Evolutionary conservation across 2,888 invertebrate species (phyloP).

Genomic region (Margaritifera margaritifera): DNA sequence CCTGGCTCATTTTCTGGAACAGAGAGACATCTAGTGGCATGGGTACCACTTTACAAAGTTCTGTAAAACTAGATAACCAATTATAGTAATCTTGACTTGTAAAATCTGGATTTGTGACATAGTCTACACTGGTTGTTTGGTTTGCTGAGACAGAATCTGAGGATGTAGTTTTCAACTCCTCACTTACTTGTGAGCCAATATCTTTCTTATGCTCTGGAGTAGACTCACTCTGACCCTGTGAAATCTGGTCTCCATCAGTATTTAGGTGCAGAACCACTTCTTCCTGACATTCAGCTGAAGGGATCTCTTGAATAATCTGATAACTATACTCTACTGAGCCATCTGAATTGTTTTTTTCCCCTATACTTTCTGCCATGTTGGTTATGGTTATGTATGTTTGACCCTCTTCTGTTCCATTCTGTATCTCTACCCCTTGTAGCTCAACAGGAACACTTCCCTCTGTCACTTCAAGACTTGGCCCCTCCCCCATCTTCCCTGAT

Average conservation of each 20-base stretch:
- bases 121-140: constrained; percentile 39
- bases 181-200: neutral
- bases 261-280: constrained; percentile 19
- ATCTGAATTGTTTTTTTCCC: constrained; percentile 4
- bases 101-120: constrained; percentile 65
- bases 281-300: constrained; percentile 20
- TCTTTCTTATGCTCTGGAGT: constrained; percentile 7
- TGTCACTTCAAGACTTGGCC: constrained; percentile 20
- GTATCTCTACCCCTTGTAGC: constrained; percentile 35
- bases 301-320: constrained; percentile 44
- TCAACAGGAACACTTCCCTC: constrained; percentile 27
- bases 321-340: constrained; percentile 9
- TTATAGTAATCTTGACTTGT: constrained; percentile 68
- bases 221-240: neutral
- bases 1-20: constrained; percentile 68
- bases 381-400: constrained; percentile 36
- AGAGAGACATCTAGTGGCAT: constrained; percentile 63
- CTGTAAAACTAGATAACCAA: constrained; percentile 68
- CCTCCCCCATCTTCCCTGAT: constrained; percentile 27
- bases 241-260: constrained; percentile 1
- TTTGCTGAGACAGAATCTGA: neutral
- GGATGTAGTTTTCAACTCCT: neutral
- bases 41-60: constrained; percentile 60
- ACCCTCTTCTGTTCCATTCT: constrained; percentile 16
- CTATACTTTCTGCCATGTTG: constrained; percentile 6